A percentile compares a stretch with the other conserved stretches of the same genome.
phyloP scores from a whole-genome alignment of 1,140 invertebrate genomes.

The Danaus plexippus region DNA sequence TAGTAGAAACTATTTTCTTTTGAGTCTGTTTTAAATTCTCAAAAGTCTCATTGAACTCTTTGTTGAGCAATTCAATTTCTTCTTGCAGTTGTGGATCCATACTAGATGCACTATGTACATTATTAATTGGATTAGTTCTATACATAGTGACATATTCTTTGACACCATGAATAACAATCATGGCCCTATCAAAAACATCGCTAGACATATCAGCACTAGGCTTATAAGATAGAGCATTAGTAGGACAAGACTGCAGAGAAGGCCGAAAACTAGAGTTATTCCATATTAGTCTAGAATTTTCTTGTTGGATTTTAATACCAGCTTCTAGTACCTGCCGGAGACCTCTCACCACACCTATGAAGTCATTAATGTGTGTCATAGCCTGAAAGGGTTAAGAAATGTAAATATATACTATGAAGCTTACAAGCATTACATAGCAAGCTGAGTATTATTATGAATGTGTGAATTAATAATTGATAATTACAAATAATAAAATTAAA shows the following conservation, averaged over 20 bases:
- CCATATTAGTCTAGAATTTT: slow-evolving; percentile 73
- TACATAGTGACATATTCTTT: slow-evolving; percentile 50
- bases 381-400: slow-evolving; percentile 34
- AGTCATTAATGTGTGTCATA: slow-evolving; percentile 75
- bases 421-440: too few species aligned
- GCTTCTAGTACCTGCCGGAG: slow-evolving; percentile 74
- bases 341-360: slow-evolving; percentile 75
- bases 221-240: slow-evolving; percentile 47
- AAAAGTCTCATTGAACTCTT: slow-evolving; percentile 62
- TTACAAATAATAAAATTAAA: too few species aligned
- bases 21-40: slow-evolving; percentile 47
- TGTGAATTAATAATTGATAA: too few species aligned
- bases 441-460: too few species aligned
- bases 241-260: slow-evolving; percentile 56
- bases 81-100: slow-evolving; percentile 53
- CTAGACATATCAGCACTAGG: slow-evolving; percentile 35
- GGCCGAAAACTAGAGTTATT: slow-evolving; percentile 75
- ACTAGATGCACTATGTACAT: slow-evolving; percentile 22
- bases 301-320: slow-evolving; percentile 72
- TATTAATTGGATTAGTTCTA: slow-evolving; percentile 39
- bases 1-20: slow-evolving; percentile 14
- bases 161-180: slow-evolving; percentile 54
- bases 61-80: slow-evolving; percentile 59
- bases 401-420: not conserved
- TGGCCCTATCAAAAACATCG: slow-evolving; percentile 48